Conservation (phyloP, 2,888 invertebrate genomes). For the Drosophila lacicola region DNA sequence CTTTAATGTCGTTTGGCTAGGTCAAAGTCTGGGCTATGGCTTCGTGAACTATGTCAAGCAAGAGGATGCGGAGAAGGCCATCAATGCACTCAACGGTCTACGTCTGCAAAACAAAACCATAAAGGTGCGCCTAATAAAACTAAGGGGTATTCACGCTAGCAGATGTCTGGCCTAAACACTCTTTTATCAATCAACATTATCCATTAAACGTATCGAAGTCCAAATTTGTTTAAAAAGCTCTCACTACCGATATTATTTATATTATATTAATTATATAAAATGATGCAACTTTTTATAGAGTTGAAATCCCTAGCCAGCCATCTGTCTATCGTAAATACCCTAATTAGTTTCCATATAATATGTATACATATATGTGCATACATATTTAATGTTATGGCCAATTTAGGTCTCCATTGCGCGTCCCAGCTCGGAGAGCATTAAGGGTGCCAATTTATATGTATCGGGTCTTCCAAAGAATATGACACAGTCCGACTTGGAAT, state of each 20-base stretch:
- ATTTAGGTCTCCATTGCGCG: constrained; percentile 91
- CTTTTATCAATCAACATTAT: background rate
- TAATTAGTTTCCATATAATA: background rate
- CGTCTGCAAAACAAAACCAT: constrained; percentile 99
- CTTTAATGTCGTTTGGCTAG: constrained; percentile 82
- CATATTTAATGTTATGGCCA: background rate
- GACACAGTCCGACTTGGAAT: constrained; percentile 94
- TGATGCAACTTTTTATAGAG: too few species aligned
- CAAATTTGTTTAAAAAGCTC: too few species aligned
- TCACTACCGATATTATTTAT: too few species aligned
- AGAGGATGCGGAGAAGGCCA: constrained; percentile 99
- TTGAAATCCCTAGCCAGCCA: too few species aligned
- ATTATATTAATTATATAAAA: too few species aligned
- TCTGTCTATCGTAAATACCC: background rate
- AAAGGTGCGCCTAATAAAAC: constrained; percentile 88
- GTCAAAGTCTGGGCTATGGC: constrained; percentile 99
- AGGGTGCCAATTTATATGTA: constrained; percentile 97
- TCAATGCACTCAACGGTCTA: constrained; percentile 98
- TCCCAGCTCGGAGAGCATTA: constrained; percentile 96
- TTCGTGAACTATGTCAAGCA: constrained; percentile 99
- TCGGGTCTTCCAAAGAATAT: constrained; percentile 95
- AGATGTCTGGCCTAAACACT: background rate
- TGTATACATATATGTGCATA: background rate
- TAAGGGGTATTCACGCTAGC: background rate
- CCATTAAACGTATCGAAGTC: too few species aligned